Conservation (phyloP, 2,113 vertebrate species). For the Stictonetta naevosa region DNA sequence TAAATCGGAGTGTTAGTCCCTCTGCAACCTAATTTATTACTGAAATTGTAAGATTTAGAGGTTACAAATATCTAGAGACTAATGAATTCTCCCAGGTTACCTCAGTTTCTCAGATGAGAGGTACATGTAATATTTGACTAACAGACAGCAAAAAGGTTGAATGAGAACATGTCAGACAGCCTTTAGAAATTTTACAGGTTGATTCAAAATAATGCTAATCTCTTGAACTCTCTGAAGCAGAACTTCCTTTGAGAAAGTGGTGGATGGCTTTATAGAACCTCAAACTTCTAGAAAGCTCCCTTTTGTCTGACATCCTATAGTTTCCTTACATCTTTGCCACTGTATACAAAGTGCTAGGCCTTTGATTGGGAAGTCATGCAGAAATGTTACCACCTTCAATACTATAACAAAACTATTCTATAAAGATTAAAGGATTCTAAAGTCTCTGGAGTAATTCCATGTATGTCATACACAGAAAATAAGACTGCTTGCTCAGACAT, state of each 20-base stretch:
- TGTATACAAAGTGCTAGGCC: not conserved
- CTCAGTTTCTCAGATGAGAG: constrained; percentile 10
- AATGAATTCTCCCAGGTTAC: not conserved
- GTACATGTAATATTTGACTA: constrained; percentile 16
- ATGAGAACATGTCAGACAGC: not conserved
- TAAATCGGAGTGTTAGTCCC: constrained; percentile 16
- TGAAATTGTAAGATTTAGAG: constrained; percentile 19
- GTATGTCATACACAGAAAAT: not conserved
- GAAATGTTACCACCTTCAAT: not conserved
- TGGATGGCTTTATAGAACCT: not conserved
- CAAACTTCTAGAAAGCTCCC: not conserved
- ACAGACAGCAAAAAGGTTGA: not conserved
- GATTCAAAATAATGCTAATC: constrained; percentile 11
- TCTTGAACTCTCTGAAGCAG: not conserved
- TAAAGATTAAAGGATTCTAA: not conserved
- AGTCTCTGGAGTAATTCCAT: not conserved
- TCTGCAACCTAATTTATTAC: constrained; percentile 16
- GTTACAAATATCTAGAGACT: not conserved
- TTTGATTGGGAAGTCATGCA: not conserved
- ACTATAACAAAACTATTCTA: not conserved
- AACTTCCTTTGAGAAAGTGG: not conserved
- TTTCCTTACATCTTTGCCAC: not conserved
- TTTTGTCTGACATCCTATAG: not conserved
- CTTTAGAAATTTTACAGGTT: not conserved
- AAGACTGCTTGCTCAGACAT: not conserved